Evolutionary conservation across 2,113 vertebrate species (phyloP), one percentile per base, ranked within the genome.

Genomic region (Dermatemys mawii): DNA sequence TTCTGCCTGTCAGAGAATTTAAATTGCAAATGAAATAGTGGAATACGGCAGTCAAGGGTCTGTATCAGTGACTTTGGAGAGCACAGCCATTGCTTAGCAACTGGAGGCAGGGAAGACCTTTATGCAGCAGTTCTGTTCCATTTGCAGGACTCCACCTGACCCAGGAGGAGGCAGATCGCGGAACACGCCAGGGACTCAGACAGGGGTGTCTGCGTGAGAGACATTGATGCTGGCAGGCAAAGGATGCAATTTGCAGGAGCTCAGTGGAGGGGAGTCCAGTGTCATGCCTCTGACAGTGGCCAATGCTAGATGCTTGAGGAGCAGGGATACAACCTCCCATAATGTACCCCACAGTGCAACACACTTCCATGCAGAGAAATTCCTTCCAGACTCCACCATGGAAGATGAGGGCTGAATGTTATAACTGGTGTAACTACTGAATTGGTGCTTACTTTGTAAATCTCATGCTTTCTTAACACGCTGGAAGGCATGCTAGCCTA

Each of bases 1-100:
- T 95, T 97, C 98, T 98, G 98, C 98, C 97, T 98, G 98, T 98
- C 98, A 97, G 98, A 92, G 97, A 98, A 98, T 98, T 98, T 98
- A 98, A 98, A 98, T 98, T 98, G 98, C 98, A 98, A 98, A 98
- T 98, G 92, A 97, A 97, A 97, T 46, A 89, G 97, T 82, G 95
- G 97, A 97, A 97, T 88, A 96, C 93, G 89, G 96, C 97, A 91
- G 94, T 97, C 98, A 93, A 97, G 90, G 97, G 94, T 82, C 97
- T 90, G 93, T 96, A 96, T 96, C 94, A 91, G 97, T 96, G 97
- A 96, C 97, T 97, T 97, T 93, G 94, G 96, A 97, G 97, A 94
- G 90, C 95, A 81, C 92, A 95, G 86, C 50, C 96, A 98, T 97
- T 92, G 97, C 98, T 97, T 98, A 98, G 98, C 98, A 98, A 98